Evolutionary conservation across 2,113 vertebrate genomes (phyloP).

Genomic region (Heterotis niloticus): DNA sequence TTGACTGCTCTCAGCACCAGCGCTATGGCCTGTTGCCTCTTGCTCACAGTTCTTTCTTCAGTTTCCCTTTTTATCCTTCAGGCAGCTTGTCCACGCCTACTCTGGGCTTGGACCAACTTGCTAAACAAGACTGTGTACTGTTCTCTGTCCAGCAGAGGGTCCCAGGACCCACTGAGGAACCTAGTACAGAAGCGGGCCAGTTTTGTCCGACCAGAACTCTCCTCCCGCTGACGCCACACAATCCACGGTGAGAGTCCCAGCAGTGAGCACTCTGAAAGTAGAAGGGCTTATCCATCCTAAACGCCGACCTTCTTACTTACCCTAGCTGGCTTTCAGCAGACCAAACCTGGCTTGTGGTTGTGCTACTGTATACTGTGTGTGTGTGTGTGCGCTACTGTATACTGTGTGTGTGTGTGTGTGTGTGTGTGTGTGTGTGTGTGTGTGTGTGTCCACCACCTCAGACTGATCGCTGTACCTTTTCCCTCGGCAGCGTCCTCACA

Average conservation of each 20-base stretch:
- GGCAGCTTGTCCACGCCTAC: conserved; percentile 3
- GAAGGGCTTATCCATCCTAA: neutral
- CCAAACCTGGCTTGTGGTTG: neutral
- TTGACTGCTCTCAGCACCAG: neutral
- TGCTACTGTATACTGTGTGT: neutral
- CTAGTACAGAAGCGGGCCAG: neutral
- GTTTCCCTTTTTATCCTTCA: neutral
- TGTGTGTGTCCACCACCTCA: neutral
- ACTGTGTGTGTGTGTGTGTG: too few relatives aligned
- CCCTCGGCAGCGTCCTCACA: conserved; percentile 28
- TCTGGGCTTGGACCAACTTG: neutral
- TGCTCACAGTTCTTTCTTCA: neutral
- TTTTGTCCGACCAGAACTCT: neutral
- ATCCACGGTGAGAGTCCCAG: conserved; percentile 8
- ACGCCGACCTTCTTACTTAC: neutral
- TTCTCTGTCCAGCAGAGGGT: neutral
- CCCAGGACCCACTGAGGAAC: neutral
- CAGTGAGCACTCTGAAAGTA: neutral
- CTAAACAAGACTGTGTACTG: neutral
- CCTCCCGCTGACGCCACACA: neutral
- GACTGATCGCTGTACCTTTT: neutral
- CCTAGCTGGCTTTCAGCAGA: neutral
- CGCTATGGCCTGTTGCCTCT: neutral
- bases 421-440: too few relatives aligned
- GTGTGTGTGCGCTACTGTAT: neutral